Evolutionary conservation across 2,888 invertebrate species (phyloP).

Genomic region (Strigamia transsilvanica): DNA sequence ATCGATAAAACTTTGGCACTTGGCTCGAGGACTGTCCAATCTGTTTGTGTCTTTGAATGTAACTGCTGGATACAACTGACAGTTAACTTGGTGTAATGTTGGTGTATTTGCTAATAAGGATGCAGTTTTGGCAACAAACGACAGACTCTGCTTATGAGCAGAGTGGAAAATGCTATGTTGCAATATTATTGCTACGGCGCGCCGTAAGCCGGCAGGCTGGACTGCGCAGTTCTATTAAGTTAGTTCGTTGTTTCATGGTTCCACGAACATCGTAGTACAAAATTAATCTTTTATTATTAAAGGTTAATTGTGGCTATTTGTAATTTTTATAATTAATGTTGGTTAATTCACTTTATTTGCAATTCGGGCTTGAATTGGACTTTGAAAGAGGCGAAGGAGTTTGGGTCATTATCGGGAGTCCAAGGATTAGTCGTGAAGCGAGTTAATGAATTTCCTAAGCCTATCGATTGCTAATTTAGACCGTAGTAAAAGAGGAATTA

Average conservation of each 20-base stretch:
- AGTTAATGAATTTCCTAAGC: conserved; percentile 49
- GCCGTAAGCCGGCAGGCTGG: no score
- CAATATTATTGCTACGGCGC: no score
- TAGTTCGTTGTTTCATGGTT: no score
- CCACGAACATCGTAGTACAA: no score
- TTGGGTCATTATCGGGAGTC: neutral
- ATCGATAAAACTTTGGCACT: conserved; percentile 41
- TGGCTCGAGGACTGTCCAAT: conserved; percentile 39
- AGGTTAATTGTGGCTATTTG: no score
- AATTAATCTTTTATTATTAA: no score
- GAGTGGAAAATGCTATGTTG: no score
- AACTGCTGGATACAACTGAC: conserved; percentile 45
- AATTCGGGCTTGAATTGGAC: neutral
- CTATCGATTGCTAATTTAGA: conserved; percentile 34
- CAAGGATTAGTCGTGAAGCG: conserved; percentile 14
- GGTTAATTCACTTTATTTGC: neutral
- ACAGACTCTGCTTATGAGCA: no score
- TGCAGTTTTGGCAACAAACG: no score
- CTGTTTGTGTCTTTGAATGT: conserved; percentile 43
- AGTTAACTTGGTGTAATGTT: conserved; percentile 24
- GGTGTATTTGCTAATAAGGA: neutral
- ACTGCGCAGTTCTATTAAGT: no score
- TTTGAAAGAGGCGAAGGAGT: neutral
- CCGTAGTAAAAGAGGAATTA: conserved; percentile 21
- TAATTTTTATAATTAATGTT: no score